These are phyloP conservation scores for Hylyphantes graminicola DNA, from an alignment of 1,140 invertebrate species.

Conservation along the genomic window DNA sequence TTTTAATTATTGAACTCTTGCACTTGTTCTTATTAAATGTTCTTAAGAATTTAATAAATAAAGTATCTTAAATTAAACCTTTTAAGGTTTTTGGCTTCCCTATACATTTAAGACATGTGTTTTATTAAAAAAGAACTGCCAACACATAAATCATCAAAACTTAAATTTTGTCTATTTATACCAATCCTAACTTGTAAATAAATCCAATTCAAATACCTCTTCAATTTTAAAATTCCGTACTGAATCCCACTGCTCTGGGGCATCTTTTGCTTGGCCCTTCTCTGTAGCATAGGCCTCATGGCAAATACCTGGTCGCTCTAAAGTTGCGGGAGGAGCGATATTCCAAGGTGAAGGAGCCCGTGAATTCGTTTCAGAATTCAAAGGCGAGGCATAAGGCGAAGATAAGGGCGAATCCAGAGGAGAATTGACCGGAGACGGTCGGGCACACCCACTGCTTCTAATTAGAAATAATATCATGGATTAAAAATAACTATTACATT, in stretches of 20 bases:
- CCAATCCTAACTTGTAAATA: too few relatives aligned
- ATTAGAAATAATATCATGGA: neutral
- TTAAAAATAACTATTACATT: slow-evolving; percentile 2
- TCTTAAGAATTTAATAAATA: too few relatives aligned
- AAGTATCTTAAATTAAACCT: too few relatives aligned
- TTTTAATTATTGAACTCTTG: too few relatives aligned
- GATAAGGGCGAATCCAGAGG: slow-evolving; percentile 59
- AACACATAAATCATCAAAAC: too few relatives aligned
- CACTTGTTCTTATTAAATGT: too few relatives aligned
- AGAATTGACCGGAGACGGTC: slow-evolving; percentile 37
- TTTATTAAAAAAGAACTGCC: too few relatives aligned
- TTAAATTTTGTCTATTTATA: too few relatives aligned
- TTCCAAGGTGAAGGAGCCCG: slow-evolving; percentile 60
- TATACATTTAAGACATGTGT: too few relatives aligned
- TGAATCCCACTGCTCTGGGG: slow-evolving; percentile 62
- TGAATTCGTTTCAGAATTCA: slow-evolving; percentile 57
- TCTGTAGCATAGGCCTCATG: slow-evolving; percentile 22
- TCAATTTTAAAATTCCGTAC: slow-evolving; percentile 62
- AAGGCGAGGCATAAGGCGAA: slow-evolving; percentile 61
- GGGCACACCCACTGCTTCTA: slow-evolving; percentile 23
- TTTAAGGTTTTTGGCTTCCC: too few relatives aligned
- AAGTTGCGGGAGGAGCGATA: neutral
- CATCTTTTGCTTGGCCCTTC: slow-evolving; percentile 59
- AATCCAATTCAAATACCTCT: slow-evolving; percentile 52
- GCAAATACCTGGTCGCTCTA: neutral